Evolutionary conservation across 2,113 vertebrate genomes (phyloP).

Genomic region (Ursus arctos): DNA sequence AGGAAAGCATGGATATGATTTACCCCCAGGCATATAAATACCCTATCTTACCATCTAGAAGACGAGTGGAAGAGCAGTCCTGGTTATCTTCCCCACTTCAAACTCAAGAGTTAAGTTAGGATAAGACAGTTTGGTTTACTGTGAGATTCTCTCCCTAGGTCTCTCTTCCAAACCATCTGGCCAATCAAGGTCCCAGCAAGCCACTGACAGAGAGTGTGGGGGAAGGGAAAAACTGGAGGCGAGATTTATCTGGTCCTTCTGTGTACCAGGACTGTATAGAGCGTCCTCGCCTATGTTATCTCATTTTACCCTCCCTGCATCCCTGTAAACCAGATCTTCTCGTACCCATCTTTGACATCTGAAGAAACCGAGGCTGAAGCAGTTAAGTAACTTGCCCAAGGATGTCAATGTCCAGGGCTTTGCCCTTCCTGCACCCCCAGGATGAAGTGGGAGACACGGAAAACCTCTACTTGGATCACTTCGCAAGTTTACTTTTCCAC

Average conservation of each 20-base stretch:
- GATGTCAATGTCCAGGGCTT: background rate
- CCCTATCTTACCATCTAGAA: conserved; percentile 11
- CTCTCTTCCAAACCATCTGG: conserved; percentile 13
- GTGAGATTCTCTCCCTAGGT: background rate
- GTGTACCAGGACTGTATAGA: background rate
- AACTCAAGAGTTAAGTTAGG: conserved; percentile 41
- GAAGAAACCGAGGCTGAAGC: background rate
- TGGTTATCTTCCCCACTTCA: background rate
- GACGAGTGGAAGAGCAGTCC: background rate
- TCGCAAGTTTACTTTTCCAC: background rate
- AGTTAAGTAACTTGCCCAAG: background rate
- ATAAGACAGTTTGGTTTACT: background rate
- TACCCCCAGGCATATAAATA: conserved; percentile 3
- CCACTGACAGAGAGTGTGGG: no score
- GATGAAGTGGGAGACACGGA: background rate
- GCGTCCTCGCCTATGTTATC: no score
- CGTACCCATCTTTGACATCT: background rate
- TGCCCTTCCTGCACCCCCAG: background rate
- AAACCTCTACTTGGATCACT: background rate
- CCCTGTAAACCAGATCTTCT: background rate
- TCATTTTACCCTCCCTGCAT: background rate
- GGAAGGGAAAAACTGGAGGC: background rate
- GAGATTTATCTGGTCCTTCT: background rate
- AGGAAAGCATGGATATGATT: background rate
- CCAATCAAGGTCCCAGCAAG: background rate